These are phyloP conservation scores for Halcyon badia DNA, from an alignment of 2,797 vertebrate species.

Conservation along the genomic window DNA sequence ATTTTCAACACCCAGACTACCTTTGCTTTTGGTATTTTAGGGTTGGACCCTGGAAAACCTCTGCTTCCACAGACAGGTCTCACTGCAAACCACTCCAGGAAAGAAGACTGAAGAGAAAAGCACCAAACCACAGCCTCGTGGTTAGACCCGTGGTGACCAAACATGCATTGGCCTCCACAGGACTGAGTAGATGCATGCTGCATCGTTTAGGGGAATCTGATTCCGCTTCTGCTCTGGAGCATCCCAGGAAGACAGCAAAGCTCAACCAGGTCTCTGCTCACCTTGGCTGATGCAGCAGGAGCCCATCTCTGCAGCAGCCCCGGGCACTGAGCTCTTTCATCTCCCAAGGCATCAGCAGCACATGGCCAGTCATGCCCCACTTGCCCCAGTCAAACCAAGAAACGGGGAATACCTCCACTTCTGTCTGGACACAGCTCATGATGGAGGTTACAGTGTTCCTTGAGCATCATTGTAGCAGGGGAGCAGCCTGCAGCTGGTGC, in stretches of 20 bases:
- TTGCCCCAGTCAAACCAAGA: background rate
- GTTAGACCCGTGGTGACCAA: background rate
- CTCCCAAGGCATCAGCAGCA: background rate
- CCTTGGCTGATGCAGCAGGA: background rate
- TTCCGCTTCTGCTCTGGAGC: background rate
- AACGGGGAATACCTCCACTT: background rate
- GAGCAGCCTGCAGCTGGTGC: background rate
- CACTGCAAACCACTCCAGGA: background rate
- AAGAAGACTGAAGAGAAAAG: background rate
- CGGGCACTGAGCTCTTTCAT: background rate
- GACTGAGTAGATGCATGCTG: fast-evolving
- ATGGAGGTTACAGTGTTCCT: background rate
- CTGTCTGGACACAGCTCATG: fast-evolving
- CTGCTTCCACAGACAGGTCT: background rate
- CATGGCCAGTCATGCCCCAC: background rate
- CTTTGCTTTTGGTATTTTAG: background rate
- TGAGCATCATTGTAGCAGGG: background rate
- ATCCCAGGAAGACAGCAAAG: background rate
- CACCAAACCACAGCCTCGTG: background rate
- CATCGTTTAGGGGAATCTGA: background rate
- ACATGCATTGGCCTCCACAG: fast-evolving
- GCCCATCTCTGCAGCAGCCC: background rate
- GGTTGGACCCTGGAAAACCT: background rate
- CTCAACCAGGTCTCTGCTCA: background rate
- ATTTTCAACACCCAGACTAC: background rate